Base-by-base conservation (phyloP, 2,113 vertebrate species). In the Acanthochromis polyacanthus region DNA sequence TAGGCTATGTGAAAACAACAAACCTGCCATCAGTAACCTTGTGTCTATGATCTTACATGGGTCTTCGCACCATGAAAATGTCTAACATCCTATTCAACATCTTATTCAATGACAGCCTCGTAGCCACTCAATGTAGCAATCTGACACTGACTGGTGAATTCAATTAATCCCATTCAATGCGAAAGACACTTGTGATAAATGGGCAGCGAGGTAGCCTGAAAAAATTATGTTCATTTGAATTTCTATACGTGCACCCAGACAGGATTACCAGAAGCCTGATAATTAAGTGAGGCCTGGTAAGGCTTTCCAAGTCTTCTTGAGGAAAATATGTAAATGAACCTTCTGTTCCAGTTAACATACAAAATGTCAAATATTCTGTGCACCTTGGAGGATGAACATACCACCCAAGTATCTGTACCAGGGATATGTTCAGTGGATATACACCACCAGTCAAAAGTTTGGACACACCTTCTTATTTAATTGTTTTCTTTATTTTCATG, bases 181-280 rank as follows among this genome's bases (percentile, higher is more conserved):
- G 3, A 75, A 11, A 57, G 46, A 30, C 17, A 28, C 68, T 62
- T 72, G 45, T 5, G 46, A 58, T 46, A 28, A 25, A 46, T 58
- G 53, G 36, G 45, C 68, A 25, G 14, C 71, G 40, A 0, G 40
- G 14, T 15, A 43, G 23, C 20, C 22, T n/a, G 4, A 45, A 69
- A 51, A 23, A 64, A 36, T 30, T 10, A 17, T 1, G 12, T 23
- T 15, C 0, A 52, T 52, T 66, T 46, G 1, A 43, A 63, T 52
- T 43, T 25, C 32, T 28, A 62, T 20, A 25, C 0, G 0, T 16
- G 12, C n/a, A 28, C n/a, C 12, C 3, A 38, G n/a, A 50, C n/a
- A 36, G 43, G 19, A 58, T 1, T 23, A 51, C 45, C 38, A 48
- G 0, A 61, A 53, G 43, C 12, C 22, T 36, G 16, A 36, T 36